phyloP scores from a whole-genome alignment of 2,113 vertebrate species.

The Gallinago media region DNA sequence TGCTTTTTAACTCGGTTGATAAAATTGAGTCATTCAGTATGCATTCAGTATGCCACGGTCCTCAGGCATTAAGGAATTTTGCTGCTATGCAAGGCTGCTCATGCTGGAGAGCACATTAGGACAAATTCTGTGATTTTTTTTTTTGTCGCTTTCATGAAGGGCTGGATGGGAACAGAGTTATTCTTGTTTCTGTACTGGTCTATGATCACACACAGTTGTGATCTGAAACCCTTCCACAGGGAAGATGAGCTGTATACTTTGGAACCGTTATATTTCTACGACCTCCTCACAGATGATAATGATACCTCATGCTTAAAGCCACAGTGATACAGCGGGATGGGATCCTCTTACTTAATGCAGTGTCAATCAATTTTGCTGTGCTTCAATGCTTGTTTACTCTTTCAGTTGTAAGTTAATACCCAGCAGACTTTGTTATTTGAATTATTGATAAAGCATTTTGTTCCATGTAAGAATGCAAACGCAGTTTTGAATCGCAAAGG shows the following conservation, averaged over 20 bases:
- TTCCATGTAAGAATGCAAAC: conserved; percentile 53
- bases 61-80: background rate
- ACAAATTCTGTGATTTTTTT: background rate
- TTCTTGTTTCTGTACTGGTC: background rate
- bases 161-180: background rate
- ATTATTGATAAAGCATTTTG: conserved; percentile 77
- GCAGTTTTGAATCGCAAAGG: background rate
- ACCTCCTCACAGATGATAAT: background rate
- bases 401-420: conserved; percentile 58
- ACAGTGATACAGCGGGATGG: background rate
- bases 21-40: background rate
- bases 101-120: background rate
- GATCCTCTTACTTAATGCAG: background rate
- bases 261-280: background rate
- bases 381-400: conserved; percentile 58
- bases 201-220: background rate
- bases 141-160: background rate
- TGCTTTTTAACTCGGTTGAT: background rate
- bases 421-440: conserved; percentile 51
- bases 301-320: background rate
- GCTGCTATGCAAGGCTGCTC: background rate
- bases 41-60: background rate
- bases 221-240: background rate
- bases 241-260: background rate
- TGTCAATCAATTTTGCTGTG: conserved; percentile 44